Evolutionary conservation across 2,113 vertebrate species (phyloP), one percentile per base, ranked within the genome.

Genomic region (Empidonax traillii): DNA sequence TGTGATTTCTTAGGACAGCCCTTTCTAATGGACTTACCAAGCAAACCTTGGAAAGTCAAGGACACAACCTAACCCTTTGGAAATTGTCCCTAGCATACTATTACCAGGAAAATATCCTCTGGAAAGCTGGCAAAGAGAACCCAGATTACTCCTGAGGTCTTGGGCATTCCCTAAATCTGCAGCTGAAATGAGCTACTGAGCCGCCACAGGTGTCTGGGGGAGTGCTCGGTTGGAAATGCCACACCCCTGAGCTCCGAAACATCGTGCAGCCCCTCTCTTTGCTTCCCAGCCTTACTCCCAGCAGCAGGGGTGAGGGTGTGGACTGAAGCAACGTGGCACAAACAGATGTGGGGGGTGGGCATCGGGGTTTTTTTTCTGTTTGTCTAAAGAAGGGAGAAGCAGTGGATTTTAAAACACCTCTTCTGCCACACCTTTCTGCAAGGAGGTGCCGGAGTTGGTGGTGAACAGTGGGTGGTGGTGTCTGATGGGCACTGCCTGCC

Each of bases 281-380:
- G 14, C 46, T 81, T 35, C 49, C 49, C 44, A 73, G 9, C n/a
- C 25, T 72, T 43, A 22, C 21, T 85, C 41, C 13, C 12, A 69
- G 65, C 31, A 74, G 21, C 22, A 55, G 19, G 33, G 12, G 3
- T 23, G 14, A 76, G 10, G 8, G 7, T 35, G 9, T 7, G 16
- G 33, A 25, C 33, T 47, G 22, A 3, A 15, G 35, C 31, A 46
- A 35, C 13, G 33, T 18, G 63, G 21, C 19, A 72, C 55, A 46
- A 58, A 31, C 5, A 41, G 31, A 15, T 30, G 16, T 28, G 9
- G 3, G 3, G 8, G 12, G 5, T 27, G n/a, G 14, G 6, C 1
- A 33, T 63, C 59, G 78, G 18, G 43, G 15, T 43, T 44, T 5
- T 47, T 61, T 88, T 18, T 18, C 18, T 52, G 12, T 46, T 56